Evolutionary conservation across 2,888 invertebrate genomes (phyloP).

Genomic region (Autographa pulchrina): DNA sequence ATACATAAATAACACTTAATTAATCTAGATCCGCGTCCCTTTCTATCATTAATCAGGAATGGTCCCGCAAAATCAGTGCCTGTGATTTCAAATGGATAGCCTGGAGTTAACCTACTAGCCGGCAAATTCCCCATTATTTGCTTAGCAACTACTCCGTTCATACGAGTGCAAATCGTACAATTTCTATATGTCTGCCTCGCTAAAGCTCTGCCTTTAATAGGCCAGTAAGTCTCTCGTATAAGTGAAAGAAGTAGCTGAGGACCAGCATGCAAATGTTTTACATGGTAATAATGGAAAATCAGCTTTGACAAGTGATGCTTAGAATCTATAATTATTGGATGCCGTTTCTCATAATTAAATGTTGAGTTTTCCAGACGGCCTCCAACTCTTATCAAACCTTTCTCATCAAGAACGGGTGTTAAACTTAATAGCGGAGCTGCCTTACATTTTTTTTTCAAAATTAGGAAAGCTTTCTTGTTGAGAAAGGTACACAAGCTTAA

Average conservation of each 20-base stretch:
- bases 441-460: background rate
- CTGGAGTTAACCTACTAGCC: background rate
- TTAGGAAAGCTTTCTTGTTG: background rate
- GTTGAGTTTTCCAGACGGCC: constrained; percentile 2
- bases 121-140: background rate
- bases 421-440: constrained; percentile 6
- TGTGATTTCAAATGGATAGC: too few species aligned
- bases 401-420: background rate
- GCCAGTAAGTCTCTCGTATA: constrained; percentile 1
- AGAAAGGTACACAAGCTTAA: too few species aligned
- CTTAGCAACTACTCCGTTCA: background rate
- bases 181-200: constrained; percentile 5
- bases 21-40: constrained; percentile 3
- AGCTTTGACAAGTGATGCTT: constrained; percentile 5
- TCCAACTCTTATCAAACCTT: constrained; percentile 1
- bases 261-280: constrained; percentile 2
- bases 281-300: background rate
- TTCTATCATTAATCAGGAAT: background rate
- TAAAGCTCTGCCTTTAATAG: constrained; percentile 2
- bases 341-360: background rate
- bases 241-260: constrained; percentile 5
- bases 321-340: constrained; percentile 6
- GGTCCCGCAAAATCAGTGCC: constrained; percentile 6
- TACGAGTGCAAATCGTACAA: background rate
- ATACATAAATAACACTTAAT: constrained; percentile 6